Base-by-base conservation (phyloP, 1,140 invertebrate species). In the Zaprionus tsacasi region DNA sequence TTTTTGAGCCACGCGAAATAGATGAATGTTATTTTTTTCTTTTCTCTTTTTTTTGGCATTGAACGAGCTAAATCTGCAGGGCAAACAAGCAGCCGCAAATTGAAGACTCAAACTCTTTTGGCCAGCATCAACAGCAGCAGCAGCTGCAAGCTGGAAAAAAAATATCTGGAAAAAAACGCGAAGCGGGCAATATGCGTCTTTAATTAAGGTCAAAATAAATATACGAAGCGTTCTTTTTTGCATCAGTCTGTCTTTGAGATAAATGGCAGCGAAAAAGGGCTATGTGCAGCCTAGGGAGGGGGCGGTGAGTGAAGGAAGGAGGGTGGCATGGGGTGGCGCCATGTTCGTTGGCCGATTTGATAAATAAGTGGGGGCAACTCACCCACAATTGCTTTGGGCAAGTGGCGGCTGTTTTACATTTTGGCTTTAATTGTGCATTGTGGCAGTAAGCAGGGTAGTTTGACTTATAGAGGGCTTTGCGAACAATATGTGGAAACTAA, bases 191-290 rank as follows among this genome's bases (percentile, higher is more conserved):
- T 86, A 86, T 81, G 82, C 82, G 82, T 82, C 79, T 86, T 82
- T 86, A 86, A 86, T 86, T 87, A 87, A 87, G 82, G 82, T 79
- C 82, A 78, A 60, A 77, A 70, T 81, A 75, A 75, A 81, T 78
- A 75, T 75, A 60, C 70, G 38, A 63, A 69, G 54, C 70, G 57
- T 59, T 59, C 65, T 66, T 76, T 21, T 78, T 74, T 61, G 65
- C 58, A 56, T 38, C 55, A 52, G 71, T 35, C 40, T 86, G 82
- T 70, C 79, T 82, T 79, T 81, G 78, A 79, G 79, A 86, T 86
- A 86, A 86, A 87, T 86, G 68, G 76, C 64, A 65, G 75, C 17
- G 15, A 70, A 75, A 75, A 75, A 59, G 27, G 72, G 17, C 58
- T 57, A 38, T 57, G 8, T 38, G 36, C 36, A 40, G 7, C 33